Conservation (phyloP, 2,888 invertebrate genomes). For the Cenopis cana region DNA sequence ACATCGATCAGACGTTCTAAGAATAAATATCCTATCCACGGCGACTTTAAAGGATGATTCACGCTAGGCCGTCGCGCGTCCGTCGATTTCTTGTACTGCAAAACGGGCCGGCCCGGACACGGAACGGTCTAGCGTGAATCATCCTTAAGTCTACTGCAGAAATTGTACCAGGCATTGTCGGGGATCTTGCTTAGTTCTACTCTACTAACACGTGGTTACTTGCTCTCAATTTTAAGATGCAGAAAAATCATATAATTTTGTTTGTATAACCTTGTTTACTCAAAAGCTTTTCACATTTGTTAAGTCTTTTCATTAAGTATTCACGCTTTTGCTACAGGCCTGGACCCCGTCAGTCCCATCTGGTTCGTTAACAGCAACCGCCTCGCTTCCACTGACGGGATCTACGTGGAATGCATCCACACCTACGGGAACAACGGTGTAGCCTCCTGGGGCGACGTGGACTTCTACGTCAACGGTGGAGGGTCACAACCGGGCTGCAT, state of each 20-base stretch:
- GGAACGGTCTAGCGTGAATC: too few species aligned
- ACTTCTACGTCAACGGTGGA: constrained; percentile 40
- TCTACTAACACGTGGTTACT: neutral
- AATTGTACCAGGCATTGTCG: too few species aligned
- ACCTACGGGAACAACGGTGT: constrained; percentile 37
- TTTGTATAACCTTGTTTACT: neutral
- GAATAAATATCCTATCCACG: neutral
- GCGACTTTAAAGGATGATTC: too few species aligned
- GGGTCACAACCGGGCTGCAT: constrained; percentile 39
- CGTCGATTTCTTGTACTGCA: too few species aligned
- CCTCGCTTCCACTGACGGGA: constrained; percentile 33
- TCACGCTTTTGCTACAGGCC: constrained; percentile 15
- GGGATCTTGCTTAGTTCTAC: neutral
- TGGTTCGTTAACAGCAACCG: constrained; percentile 36
- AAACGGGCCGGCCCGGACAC: too few species aligned
- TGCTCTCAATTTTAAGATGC: neutral
- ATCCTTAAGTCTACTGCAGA: too few species aligned
- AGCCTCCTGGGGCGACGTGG: constrained; percentile 28
- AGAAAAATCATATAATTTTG: neutral
- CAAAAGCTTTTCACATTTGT: neutral
- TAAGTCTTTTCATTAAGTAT: neutral
- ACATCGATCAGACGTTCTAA: neutral
- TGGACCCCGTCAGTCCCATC: constrained; percentile 38
- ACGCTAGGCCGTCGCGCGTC: too few species aligned
- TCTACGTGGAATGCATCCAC: constrained; percentile 42